Percentiles rank a stretch among this genome's conserved stretches.
These are phyloP conservation scores for Xestia sexstrigata DNA, from an alignment of 2,888 invertebrate genomes.

Conservation along the genomic window DNA sequence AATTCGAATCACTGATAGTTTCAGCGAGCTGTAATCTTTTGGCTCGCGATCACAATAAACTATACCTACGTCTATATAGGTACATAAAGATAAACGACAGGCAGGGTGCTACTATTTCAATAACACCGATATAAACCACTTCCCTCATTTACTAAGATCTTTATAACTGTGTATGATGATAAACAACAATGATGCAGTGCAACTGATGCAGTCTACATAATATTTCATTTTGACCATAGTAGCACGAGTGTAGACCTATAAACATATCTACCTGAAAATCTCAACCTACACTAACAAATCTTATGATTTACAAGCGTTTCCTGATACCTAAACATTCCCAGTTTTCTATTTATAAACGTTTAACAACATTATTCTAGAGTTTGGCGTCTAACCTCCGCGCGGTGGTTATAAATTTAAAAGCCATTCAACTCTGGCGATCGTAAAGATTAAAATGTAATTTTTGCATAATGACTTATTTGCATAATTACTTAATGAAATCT, in stretches of 20 bases:
- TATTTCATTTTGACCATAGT: slow-evolving; percentile 1
- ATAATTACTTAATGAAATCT: slow-evolving; percentile 36
- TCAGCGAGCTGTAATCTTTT: slow-evolving; percentile 41
- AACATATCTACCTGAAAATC: slow-evolving; percentile 43
- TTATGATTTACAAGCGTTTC: slow-evolving; percentile 61
- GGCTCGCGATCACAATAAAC: slow-evolving; percentile 47
- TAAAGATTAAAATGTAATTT: slow-evolving; percentile 55
- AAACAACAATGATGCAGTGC: no score
- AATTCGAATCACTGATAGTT: slow-evolving; percentile 27
- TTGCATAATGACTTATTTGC: no score
- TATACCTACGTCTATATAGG: slow-evolving; percentile 22
- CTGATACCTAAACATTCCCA: slow-evolving; percentile 53
- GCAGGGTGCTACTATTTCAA: slow-evolving; percentile 25
- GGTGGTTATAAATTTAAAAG: slow-evolving; percentile 65
- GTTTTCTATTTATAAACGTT: slow-evolving; percentile 61
- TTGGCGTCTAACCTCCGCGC: slow-evolving; percentile 60
- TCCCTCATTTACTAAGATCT: slow-evolving; percentile 25
- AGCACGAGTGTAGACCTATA: background rate
- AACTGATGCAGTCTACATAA: slow-evolving; percentile 14
- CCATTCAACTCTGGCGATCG: slow-evolving; percentile 65
- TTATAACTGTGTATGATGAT: slow-evolving; percentile 11
- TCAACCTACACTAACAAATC: slow-evolving; percentile 53
- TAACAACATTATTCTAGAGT: slow-evolving; percentile 59
- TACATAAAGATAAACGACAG: slow-evolving; percentile 14
- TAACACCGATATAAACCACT: slow-evolving; percentile 19